Percentiles rank a stretch among this genome's conserved stretches.
phyloP scores from a whole-genome alignment of 2,888 invertebrate species.

The Phragmatobia fuliginosa region DNA sequence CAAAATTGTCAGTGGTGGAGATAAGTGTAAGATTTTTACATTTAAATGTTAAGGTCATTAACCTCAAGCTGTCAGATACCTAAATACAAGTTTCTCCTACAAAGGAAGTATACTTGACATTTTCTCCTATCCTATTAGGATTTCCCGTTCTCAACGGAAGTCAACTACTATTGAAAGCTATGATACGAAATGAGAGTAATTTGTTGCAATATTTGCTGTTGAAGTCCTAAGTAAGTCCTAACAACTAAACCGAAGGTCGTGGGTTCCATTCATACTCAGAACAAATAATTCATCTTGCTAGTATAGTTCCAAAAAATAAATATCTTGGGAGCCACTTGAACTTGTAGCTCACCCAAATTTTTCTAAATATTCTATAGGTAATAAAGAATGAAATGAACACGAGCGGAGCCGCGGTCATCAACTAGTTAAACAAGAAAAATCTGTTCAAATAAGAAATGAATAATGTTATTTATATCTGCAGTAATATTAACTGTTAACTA shows the following conservation, averaged over 20 bases:
- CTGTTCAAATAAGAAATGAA: not conserved
- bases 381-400: too few species aligned
- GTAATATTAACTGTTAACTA: not conserved
- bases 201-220: not conserved
- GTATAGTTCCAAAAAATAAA: too few species aligned
- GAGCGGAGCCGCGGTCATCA: too few species aligned
- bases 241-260: too few species aligned
- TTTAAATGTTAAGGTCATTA: not conserved
- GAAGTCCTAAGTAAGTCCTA: not conserved
- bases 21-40: too few species aligned
- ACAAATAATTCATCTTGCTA: too few species aligned
- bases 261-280: too few species aligned
- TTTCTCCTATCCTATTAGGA: conserved; percentile 29
- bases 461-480: not conserved
- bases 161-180: conserved; percentile 3
- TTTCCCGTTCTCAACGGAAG: conserved; percentile 43
- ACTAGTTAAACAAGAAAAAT: not conserved
- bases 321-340: too few species aligned
- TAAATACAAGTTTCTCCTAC: conserved; percentile 36
- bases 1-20: too few species aligned
- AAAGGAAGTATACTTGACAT: conserved; percentile 39
- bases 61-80: conserved; percentile 16
- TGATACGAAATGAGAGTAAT: conserved; percentile 2
- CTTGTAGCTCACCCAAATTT: too few species aligned
- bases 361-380: too few species aligned